Evolutionary conservation across 2,888 invertebrate species (phyloP).

Genomic region (Brassicogethes aeneus): DNA sequence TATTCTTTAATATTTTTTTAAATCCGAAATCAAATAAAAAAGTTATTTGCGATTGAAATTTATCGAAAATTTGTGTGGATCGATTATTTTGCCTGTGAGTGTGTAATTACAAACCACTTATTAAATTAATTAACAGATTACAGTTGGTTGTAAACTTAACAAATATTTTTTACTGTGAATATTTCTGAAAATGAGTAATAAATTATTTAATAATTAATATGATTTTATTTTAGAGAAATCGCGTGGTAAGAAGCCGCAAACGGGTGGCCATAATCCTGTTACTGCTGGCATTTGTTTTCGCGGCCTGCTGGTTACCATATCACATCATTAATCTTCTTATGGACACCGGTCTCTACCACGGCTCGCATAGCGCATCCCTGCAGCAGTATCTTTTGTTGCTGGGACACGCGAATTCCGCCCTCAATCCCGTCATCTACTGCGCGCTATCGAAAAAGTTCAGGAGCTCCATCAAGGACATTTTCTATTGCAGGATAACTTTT

Average conservation of each 20-base stretch:
- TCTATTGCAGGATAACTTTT: constrained; percentile 28
- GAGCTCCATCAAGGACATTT: constrained; percentile 53
- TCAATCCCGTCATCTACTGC: constrained; percentile 70
- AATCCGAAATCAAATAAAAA: no score
- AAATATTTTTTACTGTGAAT: no score
- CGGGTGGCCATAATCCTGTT: constrained; percentile 68
- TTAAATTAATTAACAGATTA: no score
- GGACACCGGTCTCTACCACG: constrained; percentile 44
- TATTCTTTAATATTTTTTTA: no score
- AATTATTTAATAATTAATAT: no score
- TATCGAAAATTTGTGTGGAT: no score
- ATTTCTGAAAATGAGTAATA: no score
- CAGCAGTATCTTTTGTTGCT: constrained; percentile 59
- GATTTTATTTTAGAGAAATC: constrained; percentile 46
- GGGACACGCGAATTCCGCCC: constrained; percentile 68
- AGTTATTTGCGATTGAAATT: no score
- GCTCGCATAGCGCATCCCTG: constrained; percentile 26
- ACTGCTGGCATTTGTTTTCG: constrained; percentile 63
- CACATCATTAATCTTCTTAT: constrained; percentile 58
- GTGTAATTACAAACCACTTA: no score
- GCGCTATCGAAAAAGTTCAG: constrained; percentile 66
- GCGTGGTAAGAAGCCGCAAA: constrained; percentile 60
- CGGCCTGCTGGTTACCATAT: constrained; percentile 72
- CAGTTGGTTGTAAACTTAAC: no score
- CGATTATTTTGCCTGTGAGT: no score